Conservation (phyloP, 2,113 vertebrate species). For the Penelope pileata region DNA sequence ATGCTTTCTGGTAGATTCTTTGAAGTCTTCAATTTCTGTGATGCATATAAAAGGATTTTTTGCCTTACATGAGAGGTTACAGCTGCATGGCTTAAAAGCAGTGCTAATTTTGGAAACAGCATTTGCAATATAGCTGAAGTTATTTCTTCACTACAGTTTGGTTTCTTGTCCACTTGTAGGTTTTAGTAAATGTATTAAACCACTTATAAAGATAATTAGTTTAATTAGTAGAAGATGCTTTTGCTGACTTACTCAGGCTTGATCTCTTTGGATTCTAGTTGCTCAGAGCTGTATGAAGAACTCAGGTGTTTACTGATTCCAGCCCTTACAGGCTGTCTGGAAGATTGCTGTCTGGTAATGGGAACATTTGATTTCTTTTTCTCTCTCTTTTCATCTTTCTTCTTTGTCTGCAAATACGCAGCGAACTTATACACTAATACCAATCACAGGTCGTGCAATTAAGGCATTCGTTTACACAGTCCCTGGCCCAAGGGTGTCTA, state of each 20-base stretch:
- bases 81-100: slow-evolving; percentile 58
- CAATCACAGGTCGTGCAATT: background rate
- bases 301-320: slow-evolving; percentile 26
- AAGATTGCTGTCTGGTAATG: background rate
- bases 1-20: slow-evolving; percentile 34
- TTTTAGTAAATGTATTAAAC: slow-evolving; percentile 4
- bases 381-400: slow-evolving; percentile 57
- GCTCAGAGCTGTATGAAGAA: background rate
- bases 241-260: slow-evolving; percentile 73
- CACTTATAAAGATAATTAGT: background rate
- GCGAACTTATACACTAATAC: fast-evolving
- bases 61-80: slow-evolving; percentile 62
- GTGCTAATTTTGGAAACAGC: slow-evolving; percentile 67
- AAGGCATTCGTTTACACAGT: background rate
- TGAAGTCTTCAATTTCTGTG: slow-evolving; percentile 56
- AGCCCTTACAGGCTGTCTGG: slow-evolving; percentile 6
- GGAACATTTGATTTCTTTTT: background rate
- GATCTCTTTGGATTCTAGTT: slow-evolving; percentile 63
- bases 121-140: slow-evolving; percentile 32
- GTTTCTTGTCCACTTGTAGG: slow-evolving; percentile 10
- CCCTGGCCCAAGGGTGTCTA: background rate
- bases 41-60: slow-evolving; percentile 57
- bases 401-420: background rate
- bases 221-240: background rate
- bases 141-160: slow-evolving; percentile 15